A percentile compares a stretch with the other conserved stretches of the same genome.
These are phyloP conservation scores for Phenganax subtilis DNA, from an alignment of 92 coral and sea anemone species.

Conservation along the genomic window DNA sequence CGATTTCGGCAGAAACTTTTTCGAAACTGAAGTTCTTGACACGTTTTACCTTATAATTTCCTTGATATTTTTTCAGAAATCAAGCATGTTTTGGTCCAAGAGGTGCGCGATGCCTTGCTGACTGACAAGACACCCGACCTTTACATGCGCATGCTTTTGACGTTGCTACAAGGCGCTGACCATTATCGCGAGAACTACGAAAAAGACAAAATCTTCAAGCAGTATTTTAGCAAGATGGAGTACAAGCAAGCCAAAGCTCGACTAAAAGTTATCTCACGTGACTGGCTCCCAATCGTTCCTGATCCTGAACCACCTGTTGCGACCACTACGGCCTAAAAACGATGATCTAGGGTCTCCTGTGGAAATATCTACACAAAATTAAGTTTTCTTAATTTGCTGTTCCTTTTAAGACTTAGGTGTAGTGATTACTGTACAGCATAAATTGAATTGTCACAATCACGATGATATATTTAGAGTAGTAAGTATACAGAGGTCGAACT, in stretches of 20 bases:
- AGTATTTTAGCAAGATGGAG: slow-evolving; percentile 38
- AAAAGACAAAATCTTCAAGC: slow-evolving; percentile 38
- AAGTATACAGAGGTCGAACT: no score
- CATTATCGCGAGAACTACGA: slow-evolving; percentile 45
- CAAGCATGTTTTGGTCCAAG: slow-evolving; percentile 32
- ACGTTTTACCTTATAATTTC: not conserved
- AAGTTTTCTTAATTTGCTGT: not conserved
- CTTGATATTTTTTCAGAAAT: slow-evolving; percentile 10
- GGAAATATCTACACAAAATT: not conserved
- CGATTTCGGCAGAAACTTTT: no score
- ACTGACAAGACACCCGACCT: slow-evolving; percentile 29
- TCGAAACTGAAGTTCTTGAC: not conserved
- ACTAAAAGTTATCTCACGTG: slow-evolving; percentile 37
- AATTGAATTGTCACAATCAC: not conserved
- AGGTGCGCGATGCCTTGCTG: slow-evolving; percentile 23
- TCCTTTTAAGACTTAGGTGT: not conserved
- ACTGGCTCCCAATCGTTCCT: slow-evolving; percentile 30
- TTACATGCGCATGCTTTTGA: slow-evolving; percentile 19
- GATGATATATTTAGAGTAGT: no score
- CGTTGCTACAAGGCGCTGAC: slow-evolving; percentile 34
- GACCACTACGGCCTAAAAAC: slow-evolving; percentile 10
- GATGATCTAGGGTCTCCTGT: not conserved
- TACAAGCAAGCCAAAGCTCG: slow-evolving; percentile 40
- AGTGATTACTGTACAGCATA: not conserved
- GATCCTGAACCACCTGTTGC: not conserved